Base-by-base conservation (phyloP, 2,113 vertebrate species). In the Emydura subglobosa region DNA sequence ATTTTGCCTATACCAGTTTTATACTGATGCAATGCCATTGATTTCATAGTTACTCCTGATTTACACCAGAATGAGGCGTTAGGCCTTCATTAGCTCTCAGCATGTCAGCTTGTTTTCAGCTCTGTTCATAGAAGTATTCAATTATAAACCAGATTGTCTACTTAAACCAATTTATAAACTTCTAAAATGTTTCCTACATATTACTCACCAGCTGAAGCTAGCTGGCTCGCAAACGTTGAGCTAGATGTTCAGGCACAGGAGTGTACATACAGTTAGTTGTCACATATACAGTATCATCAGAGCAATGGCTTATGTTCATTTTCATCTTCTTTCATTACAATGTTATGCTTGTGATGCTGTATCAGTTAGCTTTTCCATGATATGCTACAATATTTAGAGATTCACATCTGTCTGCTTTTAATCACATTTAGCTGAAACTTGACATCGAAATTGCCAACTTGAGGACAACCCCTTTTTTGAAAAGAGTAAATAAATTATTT, bases 321-420 rank as follows among this genome's bases (percentile, higher is more conserved):
- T 84, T 96, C 95, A 97, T 93, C 83, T 85, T 96, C 82, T 83
- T 54, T 92, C 82, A 76, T 59, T 79, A 83, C 53, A 92, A 31
- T 88, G 39, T 79, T 88, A 89, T 87, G 92, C 85, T 83, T 92
- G 86, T 47, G 87, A 39, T 79, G 50, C 42, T 92, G 84, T 87
- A 82, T 96, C 85, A 94, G 51, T 91, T 96, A 95, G 76, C 87
- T 85, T 95, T 97, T 95, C 96, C 93, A 90, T 78, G 74, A 47
- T 91, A 95, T 92, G 89, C n/a, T 85, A 68, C 68, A 65, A 55
- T 82, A 51, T 79, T 88, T 85, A 91, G 44, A 96, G 96, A 96
- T 96, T 97, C 95, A 94, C 95, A 88, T 93, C 85, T 92, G 83
- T 85, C 94, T 97, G 90, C 31, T 95, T 96, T 95, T 96, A 96